Base-by-base conservation (phyloP, 2,113 vertebrate genomes). In the Sisor rabdophorus region DNA sequence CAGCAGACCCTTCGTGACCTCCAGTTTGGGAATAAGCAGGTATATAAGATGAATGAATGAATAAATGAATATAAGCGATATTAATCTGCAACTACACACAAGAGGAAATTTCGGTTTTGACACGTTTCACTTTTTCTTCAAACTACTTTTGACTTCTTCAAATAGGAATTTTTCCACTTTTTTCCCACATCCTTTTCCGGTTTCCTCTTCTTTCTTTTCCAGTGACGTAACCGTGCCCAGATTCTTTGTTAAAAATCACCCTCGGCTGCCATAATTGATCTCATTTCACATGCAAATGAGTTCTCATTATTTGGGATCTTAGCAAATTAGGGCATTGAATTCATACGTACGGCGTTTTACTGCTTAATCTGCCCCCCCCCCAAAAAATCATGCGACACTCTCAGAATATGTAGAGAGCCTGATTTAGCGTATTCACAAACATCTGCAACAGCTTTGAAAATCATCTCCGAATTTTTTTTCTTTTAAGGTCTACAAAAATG, bases 401-500 rank as follows among this genome's bases (percentile, higher is more conserved):
- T 17, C 72, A 7, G 28, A 50, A 47, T 50, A 59, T 13, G 56
- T 22, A 20, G 32, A 60, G 40, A 30, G 20, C 28, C 30, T 68
- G 50, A 65, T 60, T 68, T 70, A 11, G 28, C 19, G 24, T 48
- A 36, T 71, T 71, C 24, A 50, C 26, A 60, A 60, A n/a, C 28
- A 61, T 28, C 24, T 52, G 56, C 54, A 58, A 1, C 15, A 59
- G 75, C 65, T 52, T 50, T 19, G 28, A 48, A 71, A 59, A 54
- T 59, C 54, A 48, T 48, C n/a, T 26, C 53, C 12, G 58, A 44
- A 36, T n/a, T n/a, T n/a, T n/a, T n/a, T n/a, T n/a, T n/a, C n/a
- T n/a, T n/a, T 15, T 17, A 76, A 65, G 58, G 30, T 13, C 28
- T 53, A 28, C 36, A n/a, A 59, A 71, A 32, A 77, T 61, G 67